These are phyloP conservation scores for Pherbina coryleti DNA, from an alignment of 2,888 invertebrate species.

Conservation along the genomic window DNA sequence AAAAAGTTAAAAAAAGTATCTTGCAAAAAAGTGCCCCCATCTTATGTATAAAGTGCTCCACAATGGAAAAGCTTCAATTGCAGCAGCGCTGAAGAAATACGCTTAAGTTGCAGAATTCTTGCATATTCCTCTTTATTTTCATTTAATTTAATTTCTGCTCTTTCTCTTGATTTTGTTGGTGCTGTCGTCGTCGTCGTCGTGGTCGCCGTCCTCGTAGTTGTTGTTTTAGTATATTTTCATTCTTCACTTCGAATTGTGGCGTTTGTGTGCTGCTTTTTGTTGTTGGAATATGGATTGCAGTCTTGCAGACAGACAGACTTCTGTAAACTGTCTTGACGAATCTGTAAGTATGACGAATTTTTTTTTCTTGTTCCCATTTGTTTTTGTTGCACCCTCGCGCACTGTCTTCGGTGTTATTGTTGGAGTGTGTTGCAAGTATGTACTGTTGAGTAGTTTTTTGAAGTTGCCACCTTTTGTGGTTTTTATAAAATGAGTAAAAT, in stretches of 20 bases:
- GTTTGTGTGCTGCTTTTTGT: conserved; percentile 34
- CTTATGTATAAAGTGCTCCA: neutral
- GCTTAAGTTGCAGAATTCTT: conserved; percentile 29
- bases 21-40: neutral
- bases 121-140: neutral
- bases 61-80: conserved; percentile 8
- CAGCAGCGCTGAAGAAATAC: neutral
- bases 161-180: conserved; percentile 8
- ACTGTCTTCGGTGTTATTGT: neutral
- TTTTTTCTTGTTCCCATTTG: neutral
- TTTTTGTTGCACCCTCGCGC: neutral
- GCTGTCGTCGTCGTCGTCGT: conserved; percentile 31
- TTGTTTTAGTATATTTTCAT: conserved; percentile 15
- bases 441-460: neutral
- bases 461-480: neutral
- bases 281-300: conserved; percentile 55
- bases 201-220: conserved; percentile 6
- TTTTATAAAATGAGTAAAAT: neutral
- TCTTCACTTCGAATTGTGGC: conserved; percentile 30
- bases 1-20: neutral
- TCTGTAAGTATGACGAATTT: conserved; percentile 48
- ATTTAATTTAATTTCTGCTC: neutral
- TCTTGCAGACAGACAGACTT: conserved; percentile 52
- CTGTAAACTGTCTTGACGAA: conserved; percentile 53
- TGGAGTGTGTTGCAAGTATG: conserved; percentile 1